phyloP scores from a whole-genome alignment of 2,888 invertebrate species.

The Drosophila suboccidentalis region DNA sequence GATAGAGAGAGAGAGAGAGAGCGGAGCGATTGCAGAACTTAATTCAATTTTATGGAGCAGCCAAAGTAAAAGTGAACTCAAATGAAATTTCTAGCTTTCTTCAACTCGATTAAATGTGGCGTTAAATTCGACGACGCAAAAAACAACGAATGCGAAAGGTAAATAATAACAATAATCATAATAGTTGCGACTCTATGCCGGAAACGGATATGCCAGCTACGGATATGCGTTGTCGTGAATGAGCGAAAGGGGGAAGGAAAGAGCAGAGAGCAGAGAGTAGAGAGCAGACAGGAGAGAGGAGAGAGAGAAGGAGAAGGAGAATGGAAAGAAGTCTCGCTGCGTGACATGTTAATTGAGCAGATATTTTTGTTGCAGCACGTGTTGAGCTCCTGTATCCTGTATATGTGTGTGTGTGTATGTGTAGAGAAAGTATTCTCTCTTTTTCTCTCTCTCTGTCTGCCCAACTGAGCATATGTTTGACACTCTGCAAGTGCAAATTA shows the following conservation, averaged over 20 bases:
- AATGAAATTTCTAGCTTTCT: conserved; percentile 26
- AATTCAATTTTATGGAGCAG: conserved; percentile 55
- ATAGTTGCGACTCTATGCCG: conserved; percentile 44
- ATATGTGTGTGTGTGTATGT: conserved; percentile 10
- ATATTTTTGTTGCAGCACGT: conserved; percentile 37
- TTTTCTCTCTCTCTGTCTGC: conserved; percentile 25
- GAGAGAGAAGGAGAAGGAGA: conserved; percentile 4
- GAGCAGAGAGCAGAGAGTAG: not conserved
- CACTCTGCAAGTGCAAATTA: conserved; percentile 21
- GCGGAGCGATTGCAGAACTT: conserved; percentile 10
- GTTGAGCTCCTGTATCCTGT: conserved; percentile 52
- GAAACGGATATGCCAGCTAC: conserved; percentile 67
- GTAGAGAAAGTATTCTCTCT: not conserved
- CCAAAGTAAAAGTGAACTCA: conserved; percentile 38
- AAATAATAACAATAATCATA: conserved; percentile 42
- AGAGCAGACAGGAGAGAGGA: not conserved
- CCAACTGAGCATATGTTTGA: conserved; percentile 60
- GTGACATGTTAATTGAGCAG: conserved; percentile 60
- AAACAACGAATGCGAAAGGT: conserved; percentile 17
- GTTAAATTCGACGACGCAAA: conserved; percentile 43
- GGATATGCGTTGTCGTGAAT: conserved; percentile 51
- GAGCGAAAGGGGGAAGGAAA: conserved; percentile 13
- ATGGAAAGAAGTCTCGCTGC: conserved; percentile 12
- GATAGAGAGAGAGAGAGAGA: too few species aligned
- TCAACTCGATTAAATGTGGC: conserved; percentile 22